Evolutionary conservation across 2,797 vertebrate species (phyloP), one percentile per base, ranked within the genome.

Genomic region (Phataginus tricuspis): DNA sequence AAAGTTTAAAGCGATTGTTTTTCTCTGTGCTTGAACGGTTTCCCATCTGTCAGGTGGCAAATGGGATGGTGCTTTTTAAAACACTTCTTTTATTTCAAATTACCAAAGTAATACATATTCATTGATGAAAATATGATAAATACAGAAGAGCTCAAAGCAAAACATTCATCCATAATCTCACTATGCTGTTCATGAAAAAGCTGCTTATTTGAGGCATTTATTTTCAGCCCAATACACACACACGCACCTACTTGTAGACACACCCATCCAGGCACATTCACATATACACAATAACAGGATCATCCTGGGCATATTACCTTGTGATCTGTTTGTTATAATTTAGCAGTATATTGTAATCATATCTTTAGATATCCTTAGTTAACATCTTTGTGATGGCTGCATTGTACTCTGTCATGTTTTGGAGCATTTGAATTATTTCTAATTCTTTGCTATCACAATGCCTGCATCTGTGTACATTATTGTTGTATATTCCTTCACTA

Each of bases 1-100:
- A 80, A 93, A 93, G 69, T 97, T 80, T 39, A 78, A 90, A 84
- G 85, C 80, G 69, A 96, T 98, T 96, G 95, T 97, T 96, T 95
- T 94, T 92, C 71, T 95, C 77, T 57, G 15, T 39, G 85, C 71
- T 72, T 79, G 74, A 92, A 34, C 78, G 83, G 85, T 86, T 90
- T 77, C 69, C 96, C 96, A 96, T 92, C 96, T 97, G 97, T 96
- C 96, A 96, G 94, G 96, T 94, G 82, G 88, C 92, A 96, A 96
- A 95, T 83, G 92, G 94, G 90, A 45, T 93, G 90, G 72, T 96
- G 68, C 85, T 93, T 97, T 97, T 96, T 78, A 55, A 96, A 94
- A 88, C 27, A 66, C 3, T 94, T 95, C 45, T 95, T 96, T 85
- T 39, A 87, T 96, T 97, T 96, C 87, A 90, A 94, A 96, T 96